These are phyloP conservation scores for Leptocoma aspasia DNA, from an alignment of 2,113 vertebrate genomes.

Conservation along the genomic window DNA sequence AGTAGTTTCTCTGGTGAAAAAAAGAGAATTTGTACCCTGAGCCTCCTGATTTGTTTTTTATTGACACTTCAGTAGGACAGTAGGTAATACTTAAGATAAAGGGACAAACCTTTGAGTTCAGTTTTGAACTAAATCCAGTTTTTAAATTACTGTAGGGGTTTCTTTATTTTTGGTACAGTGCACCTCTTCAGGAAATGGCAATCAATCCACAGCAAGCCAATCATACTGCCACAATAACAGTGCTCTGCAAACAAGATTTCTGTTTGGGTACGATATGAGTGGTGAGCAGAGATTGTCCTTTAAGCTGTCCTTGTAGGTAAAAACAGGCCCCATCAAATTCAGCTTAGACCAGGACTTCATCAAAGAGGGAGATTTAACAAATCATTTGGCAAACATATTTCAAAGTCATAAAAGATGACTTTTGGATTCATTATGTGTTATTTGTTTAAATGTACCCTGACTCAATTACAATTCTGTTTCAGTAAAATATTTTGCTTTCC, in stretches of 20 bases:
- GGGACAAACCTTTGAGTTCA: neutral
- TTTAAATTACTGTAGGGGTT: neutral
- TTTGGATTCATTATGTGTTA: neutral
- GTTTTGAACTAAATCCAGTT: neutral
- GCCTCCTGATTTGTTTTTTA: neutral
- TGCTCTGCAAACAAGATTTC: neutral
- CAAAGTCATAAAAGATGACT: neutral
- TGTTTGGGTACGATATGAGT: neutral
- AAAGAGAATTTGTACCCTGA: neutral
- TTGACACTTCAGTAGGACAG: neutral
- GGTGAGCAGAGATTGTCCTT: neutral
- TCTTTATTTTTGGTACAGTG: neutral
- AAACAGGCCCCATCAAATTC: neutral
- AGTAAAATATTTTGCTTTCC: conserved; percentile 46
- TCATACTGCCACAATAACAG: neutral
- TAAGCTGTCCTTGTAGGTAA: neutral
- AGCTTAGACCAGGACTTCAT: neutral
- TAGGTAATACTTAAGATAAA: neutral
- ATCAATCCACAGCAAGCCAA: accelerated
- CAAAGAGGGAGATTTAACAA: neutral
- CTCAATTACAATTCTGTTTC: conserved; percentile 26
- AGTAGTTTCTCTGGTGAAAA: neutral
- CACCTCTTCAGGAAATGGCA: neutral
- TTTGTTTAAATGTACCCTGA: neutral
- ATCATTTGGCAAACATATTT: neutral